phyloP scores from a whole-genome alignment of 1,140 invertebrate species.

The Drosophila pectinifera region DNA sequence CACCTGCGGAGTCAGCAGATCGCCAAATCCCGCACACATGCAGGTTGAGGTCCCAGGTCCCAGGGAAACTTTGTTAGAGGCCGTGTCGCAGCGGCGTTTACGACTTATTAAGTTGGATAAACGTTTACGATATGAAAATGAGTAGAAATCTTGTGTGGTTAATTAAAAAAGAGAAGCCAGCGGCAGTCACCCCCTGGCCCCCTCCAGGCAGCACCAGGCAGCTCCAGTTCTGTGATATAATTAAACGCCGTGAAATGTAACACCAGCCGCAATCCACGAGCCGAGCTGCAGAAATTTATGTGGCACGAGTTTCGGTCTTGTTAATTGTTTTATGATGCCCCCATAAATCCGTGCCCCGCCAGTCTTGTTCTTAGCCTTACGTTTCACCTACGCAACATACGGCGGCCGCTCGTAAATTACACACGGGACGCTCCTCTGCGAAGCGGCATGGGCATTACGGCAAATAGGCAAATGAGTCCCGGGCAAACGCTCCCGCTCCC shows the following conservation, averaged over 20 bases:
- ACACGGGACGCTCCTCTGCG: constrained; percentile 39
- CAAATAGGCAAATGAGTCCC: constrained; percentile 70
- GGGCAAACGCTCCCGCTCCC: constrained; percentile 35
- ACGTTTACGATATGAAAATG: constrained; percentile 83
- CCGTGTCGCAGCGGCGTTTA: constrained; percentile 67
- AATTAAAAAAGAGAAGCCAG: constrained; percentile 74
- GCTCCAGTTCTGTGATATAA: constrained; percentile 44
- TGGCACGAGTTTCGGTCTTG: constrained; percentile 80
- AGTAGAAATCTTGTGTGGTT: constrained; percentile 82
- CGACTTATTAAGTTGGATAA: constrained; percentile 84
- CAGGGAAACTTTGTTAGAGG: constrained; percentile 73
- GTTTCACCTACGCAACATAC: constrained; percentile 64
- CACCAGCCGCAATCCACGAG: constrained; percentile 53
- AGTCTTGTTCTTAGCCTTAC: constrained; percentile 4
- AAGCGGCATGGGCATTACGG: constrained; percentile 52
- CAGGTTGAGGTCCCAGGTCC: constrained; percentile 13
- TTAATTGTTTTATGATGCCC: constrained; percentile 83
- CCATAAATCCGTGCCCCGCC: constrained; percentile 70
- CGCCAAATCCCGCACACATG: constrained; percentile 65
- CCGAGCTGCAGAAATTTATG: constrained; percentile 71
- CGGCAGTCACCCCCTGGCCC: background rate
- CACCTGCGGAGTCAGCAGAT: constrained; percentile 65
- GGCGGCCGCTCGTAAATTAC: constrained; percentile 70
- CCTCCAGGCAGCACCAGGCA: background rate
- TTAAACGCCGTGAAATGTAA: constrained; percentile 80